A percentile compares a stretch with the other conserved stretches of the same genome.
These are phyloP conservation scores for Spodoptera frugiperda DNA, from an alignment of 1,140 invertebrate genomes.

Conservation along the genomic window DNA sequence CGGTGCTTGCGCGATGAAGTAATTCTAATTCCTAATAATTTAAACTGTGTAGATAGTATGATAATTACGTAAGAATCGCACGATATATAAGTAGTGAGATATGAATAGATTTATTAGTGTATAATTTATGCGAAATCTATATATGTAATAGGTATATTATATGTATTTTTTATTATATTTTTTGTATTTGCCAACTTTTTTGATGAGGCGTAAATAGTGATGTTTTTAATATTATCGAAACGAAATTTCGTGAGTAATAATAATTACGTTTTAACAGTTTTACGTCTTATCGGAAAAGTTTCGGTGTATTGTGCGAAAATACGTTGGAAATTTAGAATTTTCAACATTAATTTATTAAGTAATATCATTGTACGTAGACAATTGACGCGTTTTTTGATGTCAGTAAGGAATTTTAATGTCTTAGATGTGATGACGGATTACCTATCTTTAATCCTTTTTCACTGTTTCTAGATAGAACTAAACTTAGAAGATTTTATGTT, in stretches of 20 bases:
- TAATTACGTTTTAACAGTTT: neutral
- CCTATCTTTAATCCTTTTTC: neutral
- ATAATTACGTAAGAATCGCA: conserved; percentile 57
- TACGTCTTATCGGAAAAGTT: neutral
- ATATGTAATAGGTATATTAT: neutral
- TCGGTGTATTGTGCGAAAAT: neutral
- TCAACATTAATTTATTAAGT: neutral
- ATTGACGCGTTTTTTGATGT: conserved; percentile 8
- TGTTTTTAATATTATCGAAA: neutral
- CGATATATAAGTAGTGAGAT: conserved; percentile 62
- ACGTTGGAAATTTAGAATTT: conserved; percentile 26
- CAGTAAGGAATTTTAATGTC: conserved; percentile 4
- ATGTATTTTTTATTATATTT: conserved; percentile 55
- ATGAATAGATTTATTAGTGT: conserved; percentile 55
- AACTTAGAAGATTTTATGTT: neutral
- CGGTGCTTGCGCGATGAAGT: conserved; percentile 76
- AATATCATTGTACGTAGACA: conserved; percentile 6
- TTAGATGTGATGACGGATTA: neutral
- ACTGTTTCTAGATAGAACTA: conserved; percentile 4
- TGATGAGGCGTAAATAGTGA: neutral
- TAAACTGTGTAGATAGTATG: conserved; percentile 60
- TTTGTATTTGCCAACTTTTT: conserved; percentile 55
- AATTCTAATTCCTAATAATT: conserved; percentile 74
- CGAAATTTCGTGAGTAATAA: neutral
- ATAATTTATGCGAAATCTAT: conserved; percentile 53